Base-by-base conservation (phyloP, 2,113 vertebrate species). In the Pterocles gutturalis region DNA sequence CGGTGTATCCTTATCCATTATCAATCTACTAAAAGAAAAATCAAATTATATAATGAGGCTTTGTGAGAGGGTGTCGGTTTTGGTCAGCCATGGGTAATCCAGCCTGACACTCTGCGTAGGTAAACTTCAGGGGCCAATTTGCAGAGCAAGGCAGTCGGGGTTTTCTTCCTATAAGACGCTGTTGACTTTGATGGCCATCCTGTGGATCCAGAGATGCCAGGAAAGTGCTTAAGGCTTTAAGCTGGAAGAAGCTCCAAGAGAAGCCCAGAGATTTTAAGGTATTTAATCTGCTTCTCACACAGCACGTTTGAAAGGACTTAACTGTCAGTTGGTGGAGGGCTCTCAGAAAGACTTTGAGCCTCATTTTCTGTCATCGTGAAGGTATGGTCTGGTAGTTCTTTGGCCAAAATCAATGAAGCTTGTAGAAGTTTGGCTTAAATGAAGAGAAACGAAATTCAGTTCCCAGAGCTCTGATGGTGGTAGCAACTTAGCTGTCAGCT, bases 401-500 rank as follows among this genome's bases (percentile, higher is more conserved):
- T 73, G 72, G 65, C 66, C 45, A 90, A 91, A 95, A 76, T 57
- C 83, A 83, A 4, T 91, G 96, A 92, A 92, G 90, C 94, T 87
- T 92, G 77, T 64, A 76, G 84, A 85, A 79, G 54, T 73, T 76
- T 94, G 81, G 81, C 91, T 92, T 95, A 89, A 91, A 94, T 87
- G 83, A 91, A 90, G 79, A 96, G 89, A 97, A 87, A 93, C 76
- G 57, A 86, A 89, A 95, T 82, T 72, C 69, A 87, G 54, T 92
- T 95, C 83, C 89, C 67, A 81, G 53, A 96, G 83, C 80, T 91
- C 83, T 89, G 83, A 79, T 96, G 96, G 96, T 96, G 87, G 89
- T 89, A 93, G 86, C 94, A 91, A 87, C 95, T 96, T 95, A 69
- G 81, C 97, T 96, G 97, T 97, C 95, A 96, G 73, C 49, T 97